phyloP scores from a whole-genome alignment of 2,113 vertebrate species.

The Lepisosteus osseus region DNA sequence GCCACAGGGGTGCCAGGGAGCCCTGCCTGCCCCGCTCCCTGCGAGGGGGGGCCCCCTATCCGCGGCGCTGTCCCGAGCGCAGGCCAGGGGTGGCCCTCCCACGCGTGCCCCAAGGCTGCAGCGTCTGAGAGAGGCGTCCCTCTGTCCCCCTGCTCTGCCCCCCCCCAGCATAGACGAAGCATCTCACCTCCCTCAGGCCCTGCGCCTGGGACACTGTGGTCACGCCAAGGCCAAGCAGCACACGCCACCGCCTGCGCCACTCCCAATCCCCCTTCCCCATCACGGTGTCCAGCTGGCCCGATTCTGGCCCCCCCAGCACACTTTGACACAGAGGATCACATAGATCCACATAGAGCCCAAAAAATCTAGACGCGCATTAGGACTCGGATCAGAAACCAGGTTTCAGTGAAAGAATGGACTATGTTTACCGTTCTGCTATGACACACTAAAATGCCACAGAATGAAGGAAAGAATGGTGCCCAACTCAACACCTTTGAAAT shows the following conservation, averaged over 20 bases:
- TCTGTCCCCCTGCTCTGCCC: constrained; percentile 17
- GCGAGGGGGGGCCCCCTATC: constrained; percentile 25
- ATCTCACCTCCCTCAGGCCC: constrained; percentile 18
- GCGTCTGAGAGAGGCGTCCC: constrained; percentile 47
- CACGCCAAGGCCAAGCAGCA: constrained; percentile 1
- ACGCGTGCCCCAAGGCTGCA: constrained; percentile 41
- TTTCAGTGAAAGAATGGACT: too few relatives aligned
- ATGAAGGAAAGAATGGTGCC: not conserved
- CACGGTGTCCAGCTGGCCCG: not conserved
- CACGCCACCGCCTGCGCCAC: constrained; percentile 1
- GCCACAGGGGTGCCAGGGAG: constrained; percentile 37
- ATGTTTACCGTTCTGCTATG: too few relatives aligned
- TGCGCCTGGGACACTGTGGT: not conserved
- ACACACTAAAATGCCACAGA: not conserved
- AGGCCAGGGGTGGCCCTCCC: constrained; percentile 53
- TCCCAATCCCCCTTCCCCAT: not conserved
- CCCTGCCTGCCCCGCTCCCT: constrained; percentile 27
- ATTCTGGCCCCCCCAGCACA: not conserved
- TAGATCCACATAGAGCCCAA: too few relatives aligned
- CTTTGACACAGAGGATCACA: too few relatives aligned
- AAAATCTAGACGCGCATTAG: too few relatives aligned
- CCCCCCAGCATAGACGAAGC: constrained; percentile 12
- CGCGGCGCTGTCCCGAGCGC: constrained; percentile 32
- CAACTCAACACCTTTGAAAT: too few relatives aligned
- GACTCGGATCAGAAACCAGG: too few relatives aligned